These are phyloP conservation scores for Vannuccia rotundouncinata DNA, from an alignment of 2,888 invertebrate genomes.

Conservation along the genomic window DNA sequence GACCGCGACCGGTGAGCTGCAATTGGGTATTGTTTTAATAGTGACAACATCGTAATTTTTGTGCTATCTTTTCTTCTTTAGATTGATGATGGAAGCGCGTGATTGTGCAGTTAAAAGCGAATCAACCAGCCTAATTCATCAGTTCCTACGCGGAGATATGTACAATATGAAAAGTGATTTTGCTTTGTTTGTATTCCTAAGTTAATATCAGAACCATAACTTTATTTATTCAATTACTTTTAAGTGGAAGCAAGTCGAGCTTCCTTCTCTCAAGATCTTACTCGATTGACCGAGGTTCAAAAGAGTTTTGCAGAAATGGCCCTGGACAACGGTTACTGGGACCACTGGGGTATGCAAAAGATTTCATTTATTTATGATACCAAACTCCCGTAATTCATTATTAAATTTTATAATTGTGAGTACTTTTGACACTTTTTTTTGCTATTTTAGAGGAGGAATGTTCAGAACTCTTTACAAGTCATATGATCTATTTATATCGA, in stretches of 20 bases:
- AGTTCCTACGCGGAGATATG: neutral
- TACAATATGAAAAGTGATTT: too few relatives aligned
- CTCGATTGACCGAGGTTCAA: neutral
- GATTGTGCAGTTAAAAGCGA: too few relatives aligned
- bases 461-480: neutral
- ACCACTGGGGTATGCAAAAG: conserved; percentile 5
- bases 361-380: too few relatives aligned
- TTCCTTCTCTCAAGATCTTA: neutral
- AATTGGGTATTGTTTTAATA: too few relatives aligned
- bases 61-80: neutral
- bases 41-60: neutral
- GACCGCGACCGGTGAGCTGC: neutral
- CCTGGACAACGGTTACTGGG: neutral
- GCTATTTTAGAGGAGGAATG: neutral
- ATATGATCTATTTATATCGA: conserved; percentile 1
- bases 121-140: too few relatives aligned
- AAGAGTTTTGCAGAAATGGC: neutral
- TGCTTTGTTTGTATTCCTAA: too few relatives aligned
- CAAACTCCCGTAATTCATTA: too few relatives aligned
- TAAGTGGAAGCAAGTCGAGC: neutral
- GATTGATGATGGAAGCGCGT: too few relatives aligned
- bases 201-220: too few relatives aligned
- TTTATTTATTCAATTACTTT: too few relatives aligned
- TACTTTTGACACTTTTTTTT: too few relatives aligned
- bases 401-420: too few relatives aligned